Conservation (phyloP, 2,113 vertebrate species). For the Albula glossodonta region DNA sequence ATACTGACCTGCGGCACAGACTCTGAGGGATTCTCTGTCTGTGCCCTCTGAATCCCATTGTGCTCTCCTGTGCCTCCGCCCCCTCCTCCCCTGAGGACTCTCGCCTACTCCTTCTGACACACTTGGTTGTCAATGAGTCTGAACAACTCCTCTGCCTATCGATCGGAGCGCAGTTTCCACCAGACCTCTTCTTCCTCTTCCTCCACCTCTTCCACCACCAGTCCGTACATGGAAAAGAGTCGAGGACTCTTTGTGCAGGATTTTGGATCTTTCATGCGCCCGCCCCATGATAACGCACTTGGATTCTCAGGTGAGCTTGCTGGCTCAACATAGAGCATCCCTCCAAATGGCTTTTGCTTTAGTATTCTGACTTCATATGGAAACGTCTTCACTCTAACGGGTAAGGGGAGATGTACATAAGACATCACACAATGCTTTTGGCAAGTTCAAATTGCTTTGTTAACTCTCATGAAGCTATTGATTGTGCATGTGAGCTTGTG, state of each 20-base stretch:
- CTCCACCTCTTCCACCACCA: conserved; percentile 35
- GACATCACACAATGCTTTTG: not conserved
- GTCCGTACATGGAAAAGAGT: conserved; percentile 73
- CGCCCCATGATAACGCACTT: conserved; percentile 52
- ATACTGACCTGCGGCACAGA: not conserved
- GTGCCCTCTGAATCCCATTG: not conserved
- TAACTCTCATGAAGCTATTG: too few species aligned
- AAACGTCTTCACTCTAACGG: not conserved
- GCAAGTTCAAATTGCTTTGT: not conserved
- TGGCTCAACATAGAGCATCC: not conserved
- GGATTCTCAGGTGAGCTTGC: conserved; percentile 66
- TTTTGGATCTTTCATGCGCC: conserved; percentile 69
- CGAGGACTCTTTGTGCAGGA: conserved; percentile 64
- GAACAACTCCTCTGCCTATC: conserved; percentile 57
- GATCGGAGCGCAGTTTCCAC: conserved; percentile 57
- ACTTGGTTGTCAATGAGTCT: conserved; percentile 40
- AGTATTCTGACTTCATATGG: not conserved
- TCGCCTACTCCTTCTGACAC: not conserved
- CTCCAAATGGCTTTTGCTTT: not conserved
- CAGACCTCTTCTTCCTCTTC: conserved; percentile 41
- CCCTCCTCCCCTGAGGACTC: not conserved
- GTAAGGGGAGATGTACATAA: not conserved
- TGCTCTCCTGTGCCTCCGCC: not conserved
- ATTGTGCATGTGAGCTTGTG: not conserved
- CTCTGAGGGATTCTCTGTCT: not conserved